Percentiles rank a stretch among this genome's conserved stretches.
These are phyloP conservation scores for Melitaea athalia DNA, from an alignment of 2,888 invertebrate genomes.

Conservation along the genomic window DNA sequence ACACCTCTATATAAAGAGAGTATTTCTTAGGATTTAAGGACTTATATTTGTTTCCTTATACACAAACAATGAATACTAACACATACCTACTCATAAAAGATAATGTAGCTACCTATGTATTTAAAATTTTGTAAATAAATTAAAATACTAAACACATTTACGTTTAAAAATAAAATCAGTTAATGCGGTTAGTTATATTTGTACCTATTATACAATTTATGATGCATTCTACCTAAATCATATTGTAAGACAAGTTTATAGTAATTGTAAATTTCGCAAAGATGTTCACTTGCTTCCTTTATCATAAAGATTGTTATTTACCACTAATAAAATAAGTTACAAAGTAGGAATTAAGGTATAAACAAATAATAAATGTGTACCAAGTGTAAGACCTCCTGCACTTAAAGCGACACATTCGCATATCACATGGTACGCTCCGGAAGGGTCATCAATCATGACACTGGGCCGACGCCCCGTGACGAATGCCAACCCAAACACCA, in stretches of 20 bases:
- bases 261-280: conserved; percentile 12
- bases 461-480: conserved; percentile 71
- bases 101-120: background rate
- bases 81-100: background rate
- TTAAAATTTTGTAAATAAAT: background rate
- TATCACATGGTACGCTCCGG: conserved; percentile 34
- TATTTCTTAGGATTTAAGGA: conserved; percentile 9
- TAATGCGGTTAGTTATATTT: background rate
- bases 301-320: conserved; percentile 26
- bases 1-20: conserved; percentile 6
- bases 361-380: conserved; percentile 14
- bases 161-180: too few relatives aligned
- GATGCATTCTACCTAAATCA: conserved; percentile 7
- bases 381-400: conserved; percentile 22
- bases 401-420: conserved; percentile 33
- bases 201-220: background rate
- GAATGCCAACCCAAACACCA: conserved; percentile 79
- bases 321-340: conserved; percentile 13
- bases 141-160: background rate
- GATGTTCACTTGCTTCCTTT: conserved; percentile 13
- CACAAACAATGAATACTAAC: background rate
- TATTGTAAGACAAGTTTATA: conserved; percentile 15
- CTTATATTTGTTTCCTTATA: background rate
- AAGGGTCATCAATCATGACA: conserved; percentile 71
- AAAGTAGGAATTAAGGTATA: conserved; percentile 18